Percentiles rank a stretch among this genome's conserved stretches.
Evolutionary conservation across 2,888 invertebrate genomes (phyloP).

Genomic region (Exephanes ischioxanthus): DNA sequence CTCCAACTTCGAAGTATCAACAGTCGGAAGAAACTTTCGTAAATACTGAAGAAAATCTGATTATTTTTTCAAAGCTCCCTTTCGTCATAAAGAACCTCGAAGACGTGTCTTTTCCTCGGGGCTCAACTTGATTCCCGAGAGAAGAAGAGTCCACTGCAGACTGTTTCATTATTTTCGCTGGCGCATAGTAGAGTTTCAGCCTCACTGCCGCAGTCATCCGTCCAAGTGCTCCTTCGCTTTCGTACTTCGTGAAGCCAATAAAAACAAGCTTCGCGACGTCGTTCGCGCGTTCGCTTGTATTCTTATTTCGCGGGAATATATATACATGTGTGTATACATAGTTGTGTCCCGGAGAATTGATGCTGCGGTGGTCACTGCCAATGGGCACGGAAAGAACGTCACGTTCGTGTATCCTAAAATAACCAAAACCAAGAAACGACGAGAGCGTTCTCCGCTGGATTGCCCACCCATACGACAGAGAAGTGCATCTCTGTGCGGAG

Average conservation of each 20-base stretch:
- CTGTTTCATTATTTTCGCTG: conserved; percentile 75
- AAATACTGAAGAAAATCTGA: conserved; percentile 76
- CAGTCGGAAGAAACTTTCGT: conserved; percentile 65
- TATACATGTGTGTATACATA: conserved; percentile 52
- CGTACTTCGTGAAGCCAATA: conserved; percentile 67
- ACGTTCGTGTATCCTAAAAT: conserved; percentile 77
- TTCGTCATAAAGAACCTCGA: conserved; percentile 71
- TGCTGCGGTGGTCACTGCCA: conserved; percentile 13
- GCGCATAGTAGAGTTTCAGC: conserved; percentile 7
- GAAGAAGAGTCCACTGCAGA: conserved; percentile 56
- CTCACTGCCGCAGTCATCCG: conserved; percentile 65
- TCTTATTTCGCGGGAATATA: conserved; percentile 28
- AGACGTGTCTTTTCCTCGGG: conserved; percentile 34
- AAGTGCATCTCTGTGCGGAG: conserved; percentile 52
- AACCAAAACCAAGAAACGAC: conserved; percentile 69
- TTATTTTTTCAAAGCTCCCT: conserved; percentile 76
- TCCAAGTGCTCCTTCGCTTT: conserved; percentile 67
- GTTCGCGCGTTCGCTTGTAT: conserved; percentile 30
- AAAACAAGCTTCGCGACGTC: conserved; percentile 77
- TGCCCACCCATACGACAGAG: conserved; percentile 55
- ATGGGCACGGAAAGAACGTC: conserved; percentile 60
- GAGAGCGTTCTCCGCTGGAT: conserved; percentile 40
- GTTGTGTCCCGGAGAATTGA: conserved; percentile 67
- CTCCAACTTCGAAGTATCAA: conserved; percentile 10
- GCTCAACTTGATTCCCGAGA: not conserved